Base-by-base conservation (phyloP, 2,113 vertebrate genomes). In the Psephotus haematonotus region DNA sequence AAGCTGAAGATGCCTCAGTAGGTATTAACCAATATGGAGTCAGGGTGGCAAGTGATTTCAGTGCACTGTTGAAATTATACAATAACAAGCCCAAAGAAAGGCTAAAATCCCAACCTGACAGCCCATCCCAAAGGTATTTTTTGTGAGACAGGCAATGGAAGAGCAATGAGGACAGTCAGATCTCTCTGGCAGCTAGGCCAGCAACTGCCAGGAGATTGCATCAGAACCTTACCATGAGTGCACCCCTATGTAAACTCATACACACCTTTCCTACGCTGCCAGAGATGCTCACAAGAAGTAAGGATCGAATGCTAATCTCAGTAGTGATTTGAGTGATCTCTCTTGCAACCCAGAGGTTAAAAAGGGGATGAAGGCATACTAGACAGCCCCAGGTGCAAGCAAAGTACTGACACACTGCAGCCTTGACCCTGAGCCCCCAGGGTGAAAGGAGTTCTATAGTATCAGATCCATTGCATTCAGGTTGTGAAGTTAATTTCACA, bases 1-100 rank as follows among this genome's bases (percentile, higher is more conserved):
- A 53, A 93, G 16, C 57, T 87, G 81, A 95, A 84, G 62, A 74
- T 29, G 41, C 23, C 94, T 88, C 74, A 88, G 64, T 94, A 91
- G 91, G 74, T 83, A 72, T n/a, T 92, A 92, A 19, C 5, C 33
- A 94, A 86, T 59, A 55, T 49, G 28, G 53, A 79, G 17, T 57
- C 69, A 2, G 3, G 20, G 70, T 2, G 3, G 31, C 16, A 65
- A 86, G 47, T 72, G 70, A 20, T 83, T 89, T 86, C 62, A 87
- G 41, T 65, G n/a, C 27, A 49, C 35, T 44, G 70, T 55, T 82
- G 84, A 85, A 82, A 69, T 82, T 84, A n/a, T 52, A 86, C 27
- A 88, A 52, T 49, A 90, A 37, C 29, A 77, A 84, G 14, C 41
- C 29, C 63, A 90, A 82, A 41, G 15, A 41, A 88, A 79, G 39